phyloP scores from a whole-genome alignment of 1,140 invertebrate genomes.

The Bilobella aurantiaca region DNA sequence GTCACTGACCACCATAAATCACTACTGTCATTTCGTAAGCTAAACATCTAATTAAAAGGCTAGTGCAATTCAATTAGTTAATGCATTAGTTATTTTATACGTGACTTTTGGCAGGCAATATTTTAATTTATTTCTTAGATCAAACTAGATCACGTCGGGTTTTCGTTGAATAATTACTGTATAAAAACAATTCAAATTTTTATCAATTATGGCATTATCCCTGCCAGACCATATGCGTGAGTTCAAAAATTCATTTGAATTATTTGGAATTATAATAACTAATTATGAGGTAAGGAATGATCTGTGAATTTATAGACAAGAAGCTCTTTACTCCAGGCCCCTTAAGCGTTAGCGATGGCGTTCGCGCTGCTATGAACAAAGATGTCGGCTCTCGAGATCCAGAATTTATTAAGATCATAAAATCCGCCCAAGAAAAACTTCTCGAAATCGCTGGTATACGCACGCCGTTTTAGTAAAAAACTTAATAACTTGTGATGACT shows the following conservation, averaged over 20 bases:
- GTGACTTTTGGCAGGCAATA: too few species aligned
- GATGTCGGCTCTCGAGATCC: constrained; percentile 45
- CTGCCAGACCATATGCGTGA: too few species aligned
- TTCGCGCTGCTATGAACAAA: constrained; percentile 43
- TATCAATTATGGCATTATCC: too few species aligned
- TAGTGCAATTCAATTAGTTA: not conserved
- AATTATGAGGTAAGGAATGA: too few species aligned
- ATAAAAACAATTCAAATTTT: too few species aligned
- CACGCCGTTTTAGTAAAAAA: not conserved
- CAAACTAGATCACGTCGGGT: too few species aligned
- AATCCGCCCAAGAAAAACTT: constrained; percentile 39
- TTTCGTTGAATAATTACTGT: too few species aligned
- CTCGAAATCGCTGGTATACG: constrained; percentile 42
- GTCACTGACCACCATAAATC: too few species aligned
- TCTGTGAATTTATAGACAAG: constrained; percentile 25
- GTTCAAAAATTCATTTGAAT: too few species aligned
- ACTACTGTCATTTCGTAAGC: not conserved
- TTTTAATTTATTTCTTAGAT: too few species aligned
- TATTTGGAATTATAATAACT: too few species aligned
- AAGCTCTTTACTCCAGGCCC: constrained; percentile 49
- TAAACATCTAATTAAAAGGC: not conserved
- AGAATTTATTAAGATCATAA: constrained; percentile 42
- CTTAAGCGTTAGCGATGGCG: constrained; percentile 40
- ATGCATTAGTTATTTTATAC: too few species aligned
- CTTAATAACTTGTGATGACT: not conserved